Evolutionary conservation across 2,888 invertebrate species (phyloP), one percentile per base, ranked within the genome.

Genomic region (Dascillus cervinus): DNA sequence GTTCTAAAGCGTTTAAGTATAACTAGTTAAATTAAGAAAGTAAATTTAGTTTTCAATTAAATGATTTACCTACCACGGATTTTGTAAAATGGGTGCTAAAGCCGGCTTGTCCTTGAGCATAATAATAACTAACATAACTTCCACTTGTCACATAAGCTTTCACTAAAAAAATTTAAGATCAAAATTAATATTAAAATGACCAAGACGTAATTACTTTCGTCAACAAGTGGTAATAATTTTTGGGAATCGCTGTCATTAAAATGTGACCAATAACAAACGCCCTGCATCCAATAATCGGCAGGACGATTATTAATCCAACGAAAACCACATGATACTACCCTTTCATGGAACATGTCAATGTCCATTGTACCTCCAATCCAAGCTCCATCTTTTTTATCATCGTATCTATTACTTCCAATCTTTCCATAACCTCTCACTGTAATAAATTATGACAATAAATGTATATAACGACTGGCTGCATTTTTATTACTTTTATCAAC

Each of bases 41-140:
- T 17, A 17, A 6, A 6, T 17, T 17, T 17, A 17, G 5, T 17
- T 17, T 32, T n/a, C 2, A 12, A 13, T 20, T 22, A n/a, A 27
- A 19, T 11, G 26, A 34, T 11, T 13, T 5, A 37, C 43, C 39
- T 49, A 56, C 56, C 19, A 35, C 32, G 22, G 58, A 54, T 2
- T 61, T 62, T 0, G 69, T 61, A 2, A 72, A 66, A 36, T 71
- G 70, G 2, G 66, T 48, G 0, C 74, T 69, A 43, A 71, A 65
- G 2, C 75, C 75, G 0, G 66, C 64, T 51, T 72, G 65, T 0
- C 70, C 73, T 34, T 70, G 68, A 0, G 69, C 70, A 43, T 69
- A 72, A 46, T 62, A 66, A 42, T 70, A 70, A 4, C 53, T 17
- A n/a, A n/a, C n/a, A n/a, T n/a, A n/a, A n/a, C n/a, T n/a, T n/a